Percentiles rank a stretch among this genome's conserved stretches.
phyloP scores from a whole-genome alignment of 2,888 invertebrate species.

The Trichopoda pennipes region DNA sequence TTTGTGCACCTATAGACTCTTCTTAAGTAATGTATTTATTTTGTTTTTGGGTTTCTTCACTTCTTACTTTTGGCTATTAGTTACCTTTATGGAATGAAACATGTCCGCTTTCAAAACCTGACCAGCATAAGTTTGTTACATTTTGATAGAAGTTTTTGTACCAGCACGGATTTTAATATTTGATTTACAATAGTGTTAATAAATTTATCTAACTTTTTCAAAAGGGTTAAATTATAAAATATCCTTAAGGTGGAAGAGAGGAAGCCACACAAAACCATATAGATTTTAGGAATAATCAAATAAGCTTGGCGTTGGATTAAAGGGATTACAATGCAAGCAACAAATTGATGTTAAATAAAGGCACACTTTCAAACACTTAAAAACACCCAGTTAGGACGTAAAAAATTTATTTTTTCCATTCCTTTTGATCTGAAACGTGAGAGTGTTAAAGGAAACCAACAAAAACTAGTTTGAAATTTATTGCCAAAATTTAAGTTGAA shows the following conservation, averaged over 20 bases:
- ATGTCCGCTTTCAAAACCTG: slow-evolving; percentile 61
- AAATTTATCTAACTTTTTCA: slow-evolving; percentile 9
- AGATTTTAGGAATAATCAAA: slow-evolving; percentile 53
- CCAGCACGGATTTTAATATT: slow-evolving; percentile 56
- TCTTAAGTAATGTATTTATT: slow-evolving; percentile 20
- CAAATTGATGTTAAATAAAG: slow-evolving; percentile 66
- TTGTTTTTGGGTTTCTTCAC: slow-evolving; percentile 25
- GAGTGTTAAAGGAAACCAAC: slow-evolving; percentile 44
- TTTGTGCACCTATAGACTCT: background rate
- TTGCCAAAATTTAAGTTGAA: slow-evolving; percentile 32
- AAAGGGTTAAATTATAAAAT: slow-evolving; percentile 59
- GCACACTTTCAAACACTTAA: background rate
- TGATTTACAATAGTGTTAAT: slow-evolving; percentile 58
- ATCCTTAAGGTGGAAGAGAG: background rate
- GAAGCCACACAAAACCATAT: background rate
- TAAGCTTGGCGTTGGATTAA: slow-evolving; percentile 64
- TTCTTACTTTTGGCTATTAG: slow-evolving; percentile 18
- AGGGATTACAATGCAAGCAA: slow-evolving; percentile 65
- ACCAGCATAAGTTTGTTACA: slow-evolving; percentile 57
- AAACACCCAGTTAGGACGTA: slow-evolving; percentile 4
- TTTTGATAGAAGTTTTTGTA: background rate
- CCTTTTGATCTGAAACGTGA: slow-evolving; percentile 41
- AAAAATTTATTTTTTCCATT: slow-evolving; percentile 11
- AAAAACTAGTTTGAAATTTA: slow-evolving; percentile 41
- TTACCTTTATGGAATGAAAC: slow-evolving; percentile 46